These are phyloP conservation scores for Carassius auratus DNA, from an alignment of 2,113 vertebrate species.

Conservation along the genomic window DNA sequence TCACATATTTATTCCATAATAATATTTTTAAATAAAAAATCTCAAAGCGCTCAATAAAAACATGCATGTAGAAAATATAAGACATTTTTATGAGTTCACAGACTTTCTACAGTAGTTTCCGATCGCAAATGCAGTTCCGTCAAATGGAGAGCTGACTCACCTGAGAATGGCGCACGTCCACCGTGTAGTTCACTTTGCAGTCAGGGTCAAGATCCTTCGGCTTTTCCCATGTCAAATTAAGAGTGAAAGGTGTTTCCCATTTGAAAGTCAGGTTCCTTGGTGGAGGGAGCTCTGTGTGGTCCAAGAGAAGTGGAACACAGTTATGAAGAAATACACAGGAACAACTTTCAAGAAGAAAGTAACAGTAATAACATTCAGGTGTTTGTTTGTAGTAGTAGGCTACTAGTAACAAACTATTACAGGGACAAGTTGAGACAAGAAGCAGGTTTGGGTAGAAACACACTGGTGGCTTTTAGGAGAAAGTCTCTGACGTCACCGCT, in stretches of 20 bases:
- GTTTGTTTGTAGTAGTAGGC: background rate
- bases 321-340: background rate
- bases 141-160: background rate
- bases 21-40: background rate
- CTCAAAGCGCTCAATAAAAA: background rate
- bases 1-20: no score
- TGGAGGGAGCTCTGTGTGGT: slow-evolving; percentile 52
- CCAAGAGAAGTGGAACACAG: background rate
- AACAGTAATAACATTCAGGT: background rate
- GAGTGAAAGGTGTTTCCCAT: background rate
- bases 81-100: background rate
- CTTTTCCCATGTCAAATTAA: slow-evolving; percentile 53
- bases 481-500: slow-evolving; percentile 1
- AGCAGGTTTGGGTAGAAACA: no score
- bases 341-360: background rate
- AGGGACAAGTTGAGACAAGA: background rate
- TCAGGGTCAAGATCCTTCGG: slow-evolving; percentile 5
- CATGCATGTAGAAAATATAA: background rate
- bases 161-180: background rate
- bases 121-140: no score
- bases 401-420: background rate
- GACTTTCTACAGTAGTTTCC: background rate
- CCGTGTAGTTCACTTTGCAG: slow-evolving; percentile 48
- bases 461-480: background rate
- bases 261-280: slow-evolving; percentile 8